phyloP scores from a whole-genome alignment of 2,113 vertebrate genomes.

The Phyllostomus hastatus region DNA sequence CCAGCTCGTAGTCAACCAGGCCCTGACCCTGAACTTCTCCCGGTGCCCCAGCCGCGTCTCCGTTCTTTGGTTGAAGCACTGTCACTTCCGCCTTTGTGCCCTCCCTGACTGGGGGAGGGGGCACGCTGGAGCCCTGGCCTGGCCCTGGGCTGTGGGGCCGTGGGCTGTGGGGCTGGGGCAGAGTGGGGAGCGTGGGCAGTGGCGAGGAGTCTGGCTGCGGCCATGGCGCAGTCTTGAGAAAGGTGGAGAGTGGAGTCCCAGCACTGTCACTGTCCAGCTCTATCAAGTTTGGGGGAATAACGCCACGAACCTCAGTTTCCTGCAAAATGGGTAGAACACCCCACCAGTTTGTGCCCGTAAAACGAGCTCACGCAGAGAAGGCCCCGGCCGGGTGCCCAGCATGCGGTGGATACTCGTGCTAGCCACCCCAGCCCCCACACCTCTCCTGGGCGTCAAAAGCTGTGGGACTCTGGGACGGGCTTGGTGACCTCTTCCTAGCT shows the following conservation, averaged over 20 bases:
- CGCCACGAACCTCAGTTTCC: neutral
- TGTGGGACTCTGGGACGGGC: neutral
- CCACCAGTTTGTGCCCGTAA: neutral
- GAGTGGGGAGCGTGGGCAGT: neutral
- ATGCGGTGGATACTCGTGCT: neutral
- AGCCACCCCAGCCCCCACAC: neutral
- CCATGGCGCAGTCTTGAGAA: neutral
- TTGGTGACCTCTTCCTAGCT: neutral
- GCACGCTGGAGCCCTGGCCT: neutral
- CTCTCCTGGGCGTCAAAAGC: neutral
- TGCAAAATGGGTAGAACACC: neutral
- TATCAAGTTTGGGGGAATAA: neutral
- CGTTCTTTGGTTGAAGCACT: slow-evolving; percentile 48
- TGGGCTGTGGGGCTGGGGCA: neutral
- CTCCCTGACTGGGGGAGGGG: neutral
- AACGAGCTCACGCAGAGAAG: neutral
- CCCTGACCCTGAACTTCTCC: slow-evolving; percentile 60
- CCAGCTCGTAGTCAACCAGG: slow-evolving; percentile 40
- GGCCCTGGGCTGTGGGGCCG: neutral
- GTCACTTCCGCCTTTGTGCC: slow-evolving; percentile 54
- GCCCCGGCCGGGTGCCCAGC: neutral
- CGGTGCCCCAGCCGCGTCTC: slow-evolving; percentile 59
- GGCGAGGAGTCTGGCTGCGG: neutral
- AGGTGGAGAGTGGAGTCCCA: neutral
- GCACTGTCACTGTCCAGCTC: neutral